Percentiles rank a stretch among this genome's conserved stretches.
Evolutionary conservation across 2,888 invertebrate genomes (phyloP).

Genomic region (Ophion ventricosus): DNA sequence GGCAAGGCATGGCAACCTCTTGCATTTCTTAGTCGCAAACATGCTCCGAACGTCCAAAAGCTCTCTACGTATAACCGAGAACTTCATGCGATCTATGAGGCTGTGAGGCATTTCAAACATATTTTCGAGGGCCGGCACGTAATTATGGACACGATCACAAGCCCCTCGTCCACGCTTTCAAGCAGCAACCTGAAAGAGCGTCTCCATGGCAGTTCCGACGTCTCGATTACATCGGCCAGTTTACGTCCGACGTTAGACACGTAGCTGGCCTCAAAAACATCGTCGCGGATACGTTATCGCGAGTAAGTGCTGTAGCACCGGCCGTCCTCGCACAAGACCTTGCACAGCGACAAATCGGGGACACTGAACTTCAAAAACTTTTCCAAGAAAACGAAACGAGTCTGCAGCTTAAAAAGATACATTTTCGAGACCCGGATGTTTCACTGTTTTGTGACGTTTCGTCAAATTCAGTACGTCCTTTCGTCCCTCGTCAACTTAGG

Average conservation of each 20-base stretch:
- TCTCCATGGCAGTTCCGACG: neutral
- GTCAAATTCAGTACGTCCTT: conserved; percentile 19
- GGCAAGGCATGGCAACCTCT: conserved; percentile 75
- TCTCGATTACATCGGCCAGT: neutral
- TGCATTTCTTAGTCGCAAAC: conserved; percentile 75
- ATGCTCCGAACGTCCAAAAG: neutral
- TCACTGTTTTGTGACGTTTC: conserved; percentile 20
- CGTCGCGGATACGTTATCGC: conserved; percentile 51
- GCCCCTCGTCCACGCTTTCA: neutral
- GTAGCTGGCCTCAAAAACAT: conserved; percentile 52
- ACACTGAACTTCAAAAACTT: conserved; percentile 1
- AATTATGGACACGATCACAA: neutral
- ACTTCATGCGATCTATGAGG: neutral
- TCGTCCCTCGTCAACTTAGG: conserved; percentile 23
- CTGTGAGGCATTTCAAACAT: neutral
- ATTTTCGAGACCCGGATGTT: neutral
- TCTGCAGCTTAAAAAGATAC: neutral
- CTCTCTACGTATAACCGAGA: conserved; percentile 43
- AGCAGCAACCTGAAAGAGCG: neutral
- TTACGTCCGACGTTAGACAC: conserved; percentile 47
- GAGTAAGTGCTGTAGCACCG: conserved; percentile 39
- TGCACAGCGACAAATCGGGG: conserved; percentile 4
- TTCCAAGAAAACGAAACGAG: neutral
- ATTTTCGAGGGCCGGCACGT: neutral
- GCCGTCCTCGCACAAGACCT: conserved; percentile 19